Evolutionary conservation across 2,113 vertebrate genomes (phyloP).

Genomic region (Coptodon rendalli): DNA sequence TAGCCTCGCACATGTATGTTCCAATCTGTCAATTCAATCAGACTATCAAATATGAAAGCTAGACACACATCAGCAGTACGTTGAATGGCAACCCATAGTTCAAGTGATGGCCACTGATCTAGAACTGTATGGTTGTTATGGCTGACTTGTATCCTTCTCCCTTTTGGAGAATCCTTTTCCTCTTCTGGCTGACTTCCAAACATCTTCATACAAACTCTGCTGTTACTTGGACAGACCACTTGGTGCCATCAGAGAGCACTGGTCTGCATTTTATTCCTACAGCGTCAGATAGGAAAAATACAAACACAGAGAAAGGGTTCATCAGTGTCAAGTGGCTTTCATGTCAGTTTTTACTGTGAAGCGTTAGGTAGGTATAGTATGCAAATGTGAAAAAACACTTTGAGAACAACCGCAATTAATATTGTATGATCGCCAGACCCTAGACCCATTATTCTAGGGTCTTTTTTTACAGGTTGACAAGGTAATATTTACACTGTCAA

Average conservation of each 20-base stretch:
- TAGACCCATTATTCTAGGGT: background rate
- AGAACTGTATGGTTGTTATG: background rate
- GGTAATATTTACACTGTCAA: background rate
- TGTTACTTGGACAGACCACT: constrained; percentile 32
- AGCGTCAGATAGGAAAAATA: background rate
- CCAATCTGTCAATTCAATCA: background rate
- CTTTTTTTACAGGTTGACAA: background rate
- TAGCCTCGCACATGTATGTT: background rate
- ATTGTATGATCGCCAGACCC: background rate
- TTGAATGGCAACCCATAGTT: background rate
- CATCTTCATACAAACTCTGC: background rate
- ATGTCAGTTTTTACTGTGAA: background rate
- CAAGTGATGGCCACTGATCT: background rate
- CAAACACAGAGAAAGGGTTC: background rate
- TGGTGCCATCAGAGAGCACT: constrained; percentile 43
- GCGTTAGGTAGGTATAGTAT: background rate
- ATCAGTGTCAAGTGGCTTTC: background rate
- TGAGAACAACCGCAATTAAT: background rate
- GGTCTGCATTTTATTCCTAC: background rate
- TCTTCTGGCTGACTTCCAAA: background rate
- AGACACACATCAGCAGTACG: background rate
- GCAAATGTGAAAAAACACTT: background rate
- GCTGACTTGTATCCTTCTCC: background rate
- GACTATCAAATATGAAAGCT: background rate
- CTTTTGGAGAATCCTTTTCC: background rate